Evolutionary conservation across 2,797 vertebrate species (phyloP).

Genomic region (Avahi laniger): DNA sequence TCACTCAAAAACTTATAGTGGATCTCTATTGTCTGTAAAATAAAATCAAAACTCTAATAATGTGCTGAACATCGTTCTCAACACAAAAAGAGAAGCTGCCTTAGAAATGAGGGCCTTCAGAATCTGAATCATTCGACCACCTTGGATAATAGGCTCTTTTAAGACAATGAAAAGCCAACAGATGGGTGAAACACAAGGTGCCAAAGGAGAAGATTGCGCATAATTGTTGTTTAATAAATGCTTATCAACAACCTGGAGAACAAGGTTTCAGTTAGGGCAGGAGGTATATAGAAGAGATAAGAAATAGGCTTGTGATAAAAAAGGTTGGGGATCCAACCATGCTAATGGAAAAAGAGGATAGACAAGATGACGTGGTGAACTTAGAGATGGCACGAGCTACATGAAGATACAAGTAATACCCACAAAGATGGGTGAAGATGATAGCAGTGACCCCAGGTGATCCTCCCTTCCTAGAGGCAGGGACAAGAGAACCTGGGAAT

Average conservation of each 20-base stretch:
- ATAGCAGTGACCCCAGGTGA: neutral
- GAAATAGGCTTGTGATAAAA: neutral
- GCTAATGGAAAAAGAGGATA: neutral
- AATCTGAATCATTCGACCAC: neutral
- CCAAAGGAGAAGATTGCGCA: neutral
- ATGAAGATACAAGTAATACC: neutral
- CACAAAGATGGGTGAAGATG: neutral
- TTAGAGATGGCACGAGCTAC: neutral
- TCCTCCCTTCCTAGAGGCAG: neutral
- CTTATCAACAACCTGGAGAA: neutral
- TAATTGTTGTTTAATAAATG: neutral
- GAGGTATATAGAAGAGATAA: neutral
- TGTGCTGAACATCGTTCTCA: neutral
- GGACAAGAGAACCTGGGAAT: neutral
- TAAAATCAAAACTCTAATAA: constrained; percentile 31
- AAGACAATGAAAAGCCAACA: constrained; percentile 8
- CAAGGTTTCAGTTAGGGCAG: neutral
- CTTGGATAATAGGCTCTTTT: neutral
- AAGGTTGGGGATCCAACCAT: neutral
- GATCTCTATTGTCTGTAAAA: neutral
- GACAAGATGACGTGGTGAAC: neutral
- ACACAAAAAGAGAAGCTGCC: neutral
- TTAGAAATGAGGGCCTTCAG: neutral
- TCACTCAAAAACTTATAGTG: neutral
- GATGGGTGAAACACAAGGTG: neutral